Base-by-base conservation (phyloP, 2,888 invertebrate species). In the Yponomeuta evonymella region DNA sequence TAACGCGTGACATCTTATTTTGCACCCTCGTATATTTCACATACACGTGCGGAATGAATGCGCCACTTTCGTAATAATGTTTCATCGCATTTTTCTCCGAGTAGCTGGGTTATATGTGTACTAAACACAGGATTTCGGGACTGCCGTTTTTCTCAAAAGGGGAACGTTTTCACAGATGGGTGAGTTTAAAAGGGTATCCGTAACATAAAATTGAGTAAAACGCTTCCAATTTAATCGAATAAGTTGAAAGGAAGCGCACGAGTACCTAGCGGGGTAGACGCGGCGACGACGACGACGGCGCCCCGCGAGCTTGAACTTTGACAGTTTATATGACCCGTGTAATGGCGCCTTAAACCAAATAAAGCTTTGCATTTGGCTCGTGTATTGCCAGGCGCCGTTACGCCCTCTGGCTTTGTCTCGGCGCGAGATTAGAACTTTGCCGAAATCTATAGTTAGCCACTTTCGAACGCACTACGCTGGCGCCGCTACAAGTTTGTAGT, bases 291-390 rank as follows among this genome's bases (percentile, higher is more conserved):
- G 71, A 58, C 63, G 70, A 58, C 48, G 58, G 51, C 81, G 82
- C 81, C 83, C 82, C 81, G 81, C 81, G 80, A 79, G 77, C 83
- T 84, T 84, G 79, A 89, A 90, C 88, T 91, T 90, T 90, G 90
- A 88, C 90, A 89, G 88, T 87, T 89, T 90, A 89, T 90, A 91
- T 90, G 91, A 90, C 89, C 91, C 91, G 90, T 90, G 90, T 90
- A 91, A 90, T 89, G 85, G 88, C 83, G 86, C 86, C 89, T 89
- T 89, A 87, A 89, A 89, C 88, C 88, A 89, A 90, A 90, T 90
- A 90, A 90, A 88, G 87, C 88, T 85, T 87, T 87, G 85, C 85
- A 87, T 90, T 90, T 87, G 86, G 85, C 85, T 85, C 84, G 78
- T 82, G 83, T 83, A 83, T 82, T 78, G 83, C 76, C 64, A 75